phyloP scores from a whole-genome alignment of 2,113 vertebrate genomes.

The Seriola dumerili region DNA sequence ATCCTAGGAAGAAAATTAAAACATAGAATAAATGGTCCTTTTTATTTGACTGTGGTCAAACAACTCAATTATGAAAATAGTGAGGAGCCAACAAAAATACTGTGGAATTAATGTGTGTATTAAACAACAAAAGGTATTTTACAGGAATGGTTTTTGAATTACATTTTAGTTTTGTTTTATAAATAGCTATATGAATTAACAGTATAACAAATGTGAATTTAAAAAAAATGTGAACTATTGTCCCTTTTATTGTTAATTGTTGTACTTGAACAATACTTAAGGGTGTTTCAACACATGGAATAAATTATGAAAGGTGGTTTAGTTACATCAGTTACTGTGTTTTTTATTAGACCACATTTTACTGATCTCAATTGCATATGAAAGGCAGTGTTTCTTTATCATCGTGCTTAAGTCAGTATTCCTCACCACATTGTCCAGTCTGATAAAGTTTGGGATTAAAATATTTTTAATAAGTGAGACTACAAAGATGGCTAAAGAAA shows the following conservation, averaged over 20 bases:
- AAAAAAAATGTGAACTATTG: slow-evolving; percentile 84
- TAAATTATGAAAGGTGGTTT: slow-evolving; percentile 81
- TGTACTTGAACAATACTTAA: slow-evolving; percentile 85
- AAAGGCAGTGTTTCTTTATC: slow-evolving; percentile 75
- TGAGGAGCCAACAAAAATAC: slow-evolving; percentile 72
- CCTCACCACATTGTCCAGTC: slow-evolving; percentile 56
- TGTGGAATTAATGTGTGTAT: slow-evolving; percentile 81
- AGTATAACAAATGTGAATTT: slow-evolving; percentile 87
- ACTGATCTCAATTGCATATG: slow-evolving; percentile 61
- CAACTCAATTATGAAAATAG: slow-evolving; percentile 60
- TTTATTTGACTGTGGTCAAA: slow-evolving; percentile 69
- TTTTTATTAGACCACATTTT: slow-evolving; percentile 64
- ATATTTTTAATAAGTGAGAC: slow-evolving; percentile 38
- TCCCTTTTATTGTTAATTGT: slow-evolving; percentile 86
- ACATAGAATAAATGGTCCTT: slow-evolving; percentile 38
- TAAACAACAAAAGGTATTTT: slow-evolving; percentile 82
- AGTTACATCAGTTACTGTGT: slow-evolving; percentile 70
- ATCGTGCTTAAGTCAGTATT: slow-evolving; percentile 76
- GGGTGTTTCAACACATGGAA: slow-evolving; percentile 85
- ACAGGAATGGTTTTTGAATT: slow-evolving; percentile 80
- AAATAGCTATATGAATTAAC: slow-evolving; percentile 85
- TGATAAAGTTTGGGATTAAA: slow-evolving; percentile 37
- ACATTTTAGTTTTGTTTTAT: slow-evolving; percentile 80
- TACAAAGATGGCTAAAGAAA: slow-evolving; percentile 37
- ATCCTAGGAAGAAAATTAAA: slow-evolving; percentile 40